Evolutionary conservation across 2,113 vertebrate genomes (phyloP).

Genomic region (Elachura formosa): DNA sequence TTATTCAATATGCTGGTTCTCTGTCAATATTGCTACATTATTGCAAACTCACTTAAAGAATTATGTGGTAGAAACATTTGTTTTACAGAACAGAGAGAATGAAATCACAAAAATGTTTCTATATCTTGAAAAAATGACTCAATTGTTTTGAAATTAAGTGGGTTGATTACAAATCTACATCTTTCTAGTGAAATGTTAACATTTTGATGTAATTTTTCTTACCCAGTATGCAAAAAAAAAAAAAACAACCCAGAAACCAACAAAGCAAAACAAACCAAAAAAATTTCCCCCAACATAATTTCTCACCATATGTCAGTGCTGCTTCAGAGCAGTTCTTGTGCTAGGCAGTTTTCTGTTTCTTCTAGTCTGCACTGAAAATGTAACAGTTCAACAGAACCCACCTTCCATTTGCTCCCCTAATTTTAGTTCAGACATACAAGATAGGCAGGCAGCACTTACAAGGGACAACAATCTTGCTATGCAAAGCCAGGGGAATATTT

Average conservation of each 20-base stretch:
- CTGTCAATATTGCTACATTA: not conserved
- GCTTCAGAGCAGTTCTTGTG: not conserved
- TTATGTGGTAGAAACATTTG: not conserved
- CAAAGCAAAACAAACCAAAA: not conserved
- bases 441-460: not conserved
- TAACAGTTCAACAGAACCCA: not conserved
- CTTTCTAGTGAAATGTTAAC: not conserved
- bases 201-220: not conserved
- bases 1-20: not conserved
- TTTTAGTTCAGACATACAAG: not conserved
- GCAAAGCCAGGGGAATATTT: not conserved
- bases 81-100: not conserved
- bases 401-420: not conserved
- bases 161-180: not conserved
- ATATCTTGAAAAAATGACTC: not conserved
- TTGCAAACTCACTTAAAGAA: not conserved
- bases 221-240: not conserved
- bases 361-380: not conserved
- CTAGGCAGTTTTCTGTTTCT: not conserved
- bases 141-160: not conserved
- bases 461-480: not conserved
- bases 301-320: not conserved
- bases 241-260: not conserved
- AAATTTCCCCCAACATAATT: not conserved
- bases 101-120: not conserved